A percentile compares a stretch with the other conserved stretches of the same genome.
Evolutionary conservation across 2,113 vertebrate species (phyloP).

Genomic region (Todiramphus saurophagus): DNA sequence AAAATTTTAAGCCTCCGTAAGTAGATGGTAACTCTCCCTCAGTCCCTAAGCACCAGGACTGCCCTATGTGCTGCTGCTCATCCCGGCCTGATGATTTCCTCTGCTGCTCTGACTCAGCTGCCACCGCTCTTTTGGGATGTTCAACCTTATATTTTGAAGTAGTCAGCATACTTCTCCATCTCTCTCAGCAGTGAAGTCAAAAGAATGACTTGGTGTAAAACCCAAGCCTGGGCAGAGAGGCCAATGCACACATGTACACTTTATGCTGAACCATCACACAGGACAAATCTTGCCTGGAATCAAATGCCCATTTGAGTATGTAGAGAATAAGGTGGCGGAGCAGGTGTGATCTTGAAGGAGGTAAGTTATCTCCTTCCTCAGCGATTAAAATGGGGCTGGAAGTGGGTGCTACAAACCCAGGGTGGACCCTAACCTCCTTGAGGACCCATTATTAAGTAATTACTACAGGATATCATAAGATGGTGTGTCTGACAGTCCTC

Average conservation of each 20-base stretch:
- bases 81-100: not conserved
- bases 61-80: not conserved
- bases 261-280: not conserved
- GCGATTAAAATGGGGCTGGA: not conserved
- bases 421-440: not conserved
- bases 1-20: not conserved
- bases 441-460: not conserved
- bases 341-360: not conserved
- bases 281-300: not conserved
- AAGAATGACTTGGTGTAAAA: not conserved
- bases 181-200: not conserved
- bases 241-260: accelerated
- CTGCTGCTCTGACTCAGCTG: not conserved
- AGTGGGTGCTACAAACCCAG: too few species aligned
- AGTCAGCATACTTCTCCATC: not conserved
- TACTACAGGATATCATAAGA: not conserved
- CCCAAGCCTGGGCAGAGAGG: not conserved
- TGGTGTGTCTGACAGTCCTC: not conserved
- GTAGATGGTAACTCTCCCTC: accelerated
- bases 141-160: not conserved
- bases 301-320: not conserved
- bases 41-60: too few species aligned
- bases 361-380: not conserved
- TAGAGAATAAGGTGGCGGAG: not conserved
- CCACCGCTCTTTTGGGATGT: not conserved